These are phyloP conservation scores for Acanthosepion esculentum DNA, from an alignment of 2,888 invertebrate genomes.

Conservation along the genomic window DNA sequence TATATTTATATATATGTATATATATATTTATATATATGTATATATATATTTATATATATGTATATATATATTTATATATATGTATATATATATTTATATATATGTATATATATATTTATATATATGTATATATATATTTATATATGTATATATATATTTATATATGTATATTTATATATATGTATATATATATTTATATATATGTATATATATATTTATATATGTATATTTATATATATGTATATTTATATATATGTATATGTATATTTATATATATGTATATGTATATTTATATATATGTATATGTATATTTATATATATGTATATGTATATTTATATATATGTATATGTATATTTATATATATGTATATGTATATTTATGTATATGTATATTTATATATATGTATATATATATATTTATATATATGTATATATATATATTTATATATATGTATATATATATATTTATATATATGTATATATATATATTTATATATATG, in stretches of 20 bases:
- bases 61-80: too few relatives aligned
- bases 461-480: slow-evolving; percentile 42
- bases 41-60: too few relatives aligned
- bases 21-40: too few relatives aligned
- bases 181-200: too few relatives aligned
- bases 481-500: neutral
- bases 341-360: neutral
- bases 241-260: neutral
- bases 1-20: too few relatives aligned
- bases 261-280: neutral
- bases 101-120: too few relatives aligned
- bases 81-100: too few relatives aligned
- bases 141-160: too few relatives aligned
- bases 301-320: neutral
- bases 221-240: neutral
- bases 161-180: too few relatives aligned
- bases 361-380: neutral
- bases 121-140: too few relatives aligned
- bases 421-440: slow-evolving; percentile 42
- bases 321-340: neutral
- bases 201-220: neutral
- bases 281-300: slow-evolving; percentile 7
- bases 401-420: slow-evolving; percentile 38
- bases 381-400: neutral
- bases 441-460: slow-evolving; percentile 38